Evolutionary conservation across 2,888 invertebrate genomes (phyloP), one percentile per base, ranked within the genome.

Genomic region (Drosophila emarginata): DNA sequence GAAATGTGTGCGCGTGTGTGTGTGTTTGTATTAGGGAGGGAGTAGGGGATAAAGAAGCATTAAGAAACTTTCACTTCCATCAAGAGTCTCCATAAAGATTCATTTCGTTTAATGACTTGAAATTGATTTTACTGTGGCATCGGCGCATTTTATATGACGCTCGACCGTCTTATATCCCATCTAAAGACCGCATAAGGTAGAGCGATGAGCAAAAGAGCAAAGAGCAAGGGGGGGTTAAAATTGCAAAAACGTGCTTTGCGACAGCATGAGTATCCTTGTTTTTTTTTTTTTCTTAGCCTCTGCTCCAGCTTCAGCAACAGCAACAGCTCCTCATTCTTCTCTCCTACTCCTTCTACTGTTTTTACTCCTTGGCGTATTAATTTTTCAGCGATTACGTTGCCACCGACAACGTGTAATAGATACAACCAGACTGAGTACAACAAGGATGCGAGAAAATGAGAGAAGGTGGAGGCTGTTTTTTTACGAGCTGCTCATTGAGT

Each of bases 61-160:
- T 21, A 45, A 28, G 9, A 58, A 60, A 64, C 58, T 58, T 58
- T 58, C 45, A 64, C 72, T 77, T 78, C 59, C 71, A 66, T 51
- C 23, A 32, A 66, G 54, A 58, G 58, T 70, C 74, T 72, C 76
- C 81, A 88, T 88, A 86, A 77, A 85, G 88, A 87, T 87, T 89
- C 84, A 88, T 89, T 88, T 88, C 81, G 78, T 85, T 89, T 89
- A 89, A 89, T 89, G 88, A 89, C 89, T 89, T 78, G 67, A 89
- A 89, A 89, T 89, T 89, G 88, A 89, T 89, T 89, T 89, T 81
- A 80, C 86, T 88, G 76, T 79, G 74, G 77, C 78, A 79, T 76
- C 78, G 74, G 65, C 76, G 67, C 71, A 83, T 73, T 79, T 82
- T 82, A 83, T 82, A 80, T 74, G 80, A 63, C 67, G 67, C 75